Percentiles rank a stretch among this genome's conserved stretches.
These are phyloP conservation scores for Florisuga fusca DNA, from an alignment of 2,797 vertebrate genomes.

Conservation along the genomic window DNA sequence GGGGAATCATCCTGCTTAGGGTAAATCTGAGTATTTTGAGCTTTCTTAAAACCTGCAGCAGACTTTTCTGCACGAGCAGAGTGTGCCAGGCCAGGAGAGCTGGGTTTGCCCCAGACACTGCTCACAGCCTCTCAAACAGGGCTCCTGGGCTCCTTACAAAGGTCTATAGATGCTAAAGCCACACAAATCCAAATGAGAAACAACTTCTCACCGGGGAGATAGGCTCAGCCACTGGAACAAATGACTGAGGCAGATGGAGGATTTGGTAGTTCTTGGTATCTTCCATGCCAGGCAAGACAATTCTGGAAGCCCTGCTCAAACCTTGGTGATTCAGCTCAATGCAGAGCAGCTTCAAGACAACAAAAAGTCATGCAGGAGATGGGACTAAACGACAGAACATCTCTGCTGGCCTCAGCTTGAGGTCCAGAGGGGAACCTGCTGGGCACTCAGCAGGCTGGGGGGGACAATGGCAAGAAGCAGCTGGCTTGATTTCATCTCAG, in stretches of 20 bases:
- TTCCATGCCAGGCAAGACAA: neutral
- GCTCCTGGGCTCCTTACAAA: neutral
- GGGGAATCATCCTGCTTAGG: neutral
- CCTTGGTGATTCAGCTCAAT: neutral
- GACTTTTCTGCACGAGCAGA: neutral
- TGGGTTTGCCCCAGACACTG: fast-evolving
- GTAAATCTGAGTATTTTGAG: neutral
- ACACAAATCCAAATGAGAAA: neutral
- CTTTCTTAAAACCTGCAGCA: neutral
- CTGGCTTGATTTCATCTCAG: neutral
- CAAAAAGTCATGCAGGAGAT: fast-evolving
- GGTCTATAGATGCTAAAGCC: neutral
- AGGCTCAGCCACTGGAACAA: neutral
- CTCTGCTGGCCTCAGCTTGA: neutral
- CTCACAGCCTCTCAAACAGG: too few species aligned
- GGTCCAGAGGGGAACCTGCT: neutral
- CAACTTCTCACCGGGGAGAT: neutral
- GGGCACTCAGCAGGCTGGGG: neutral
- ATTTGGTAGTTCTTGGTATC: neutral
- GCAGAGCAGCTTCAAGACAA: neutral
- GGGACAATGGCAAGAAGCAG: fast-evolving
- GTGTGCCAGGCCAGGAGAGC: neutral
- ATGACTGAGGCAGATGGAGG: neutral
- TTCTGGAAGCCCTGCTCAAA: neutral
- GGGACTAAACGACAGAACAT: too few species aligned